Evolutionary conservation across 2,797 vertebrate genomes (phyloP), one percentile per base, ranked within the genome.

Genomic region (Melanotaenia pygmaea): DNA sequence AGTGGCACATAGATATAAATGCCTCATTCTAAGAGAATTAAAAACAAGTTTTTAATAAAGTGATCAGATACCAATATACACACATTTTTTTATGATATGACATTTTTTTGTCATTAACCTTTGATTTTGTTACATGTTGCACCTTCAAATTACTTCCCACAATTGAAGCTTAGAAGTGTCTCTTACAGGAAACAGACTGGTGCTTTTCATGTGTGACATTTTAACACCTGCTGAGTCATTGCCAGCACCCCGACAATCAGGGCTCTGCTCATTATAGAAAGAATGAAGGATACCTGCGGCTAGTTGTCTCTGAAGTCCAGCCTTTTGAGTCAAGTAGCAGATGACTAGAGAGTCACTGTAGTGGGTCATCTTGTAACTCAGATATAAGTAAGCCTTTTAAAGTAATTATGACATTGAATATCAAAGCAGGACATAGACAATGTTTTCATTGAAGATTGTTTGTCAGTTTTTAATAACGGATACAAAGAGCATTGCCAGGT

Each of bases 171-270:
- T 35, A 30, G 1, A 50, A 50, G 7, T 53, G 24, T 34, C 14
- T 58, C 40, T 72, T 30, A 13, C 13, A 64, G 43, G 9, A 30
- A 72, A 18, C 40, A 37, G n/a, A 57, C 61, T 8, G n/a, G 30
- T 58, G 43, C 53, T 58, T 38, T 63, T 47, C 40, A 64, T 35
- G 53, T 32, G 26, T 64, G 32, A 45, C 61, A 64, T 72, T 59
- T 58, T 40, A 64, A 64, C 61, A 57, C 60, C 50, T 70, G 59
- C 59, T 43, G 47, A 62, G 59, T 32, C 50, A 53, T 13, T 47
- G 45, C 30, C 61, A 47, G 47, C 45, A 70, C 45, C 35, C 51
- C 28, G n/a, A 65, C 61, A 60, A 54, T 70, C 56, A 59, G 16
- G 18, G 16, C 45, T 59, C 40, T 24, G 18, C 47, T 60, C 57